Evolutionary conservation across 2,888 invertebrate genomes (phyloP).

Genomic region (Ichneumon xanthorius): DNA sequence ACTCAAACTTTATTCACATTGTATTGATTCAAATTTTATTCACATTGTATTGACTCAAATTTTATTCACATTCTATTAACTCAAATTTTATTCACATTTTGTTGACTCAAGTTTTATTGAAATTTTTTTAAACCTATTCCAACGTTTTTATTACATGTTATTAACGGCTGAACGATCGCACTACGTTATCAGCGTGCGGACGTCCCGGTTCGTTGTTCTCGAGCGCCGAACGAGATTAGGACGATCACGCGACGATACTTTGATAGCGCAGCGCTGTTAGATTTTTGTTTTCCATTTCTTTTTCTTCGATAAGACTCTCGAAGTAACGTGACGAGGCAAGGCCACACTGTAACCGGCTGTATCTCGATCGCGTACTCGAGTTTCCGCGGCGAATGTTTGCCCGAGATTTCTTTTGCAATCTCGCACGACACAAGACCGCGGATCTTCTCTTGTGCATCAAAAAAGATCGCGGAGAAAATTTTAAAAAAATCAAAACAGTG

Average conservation of each 20-base stretch:
- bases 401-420: not conserved
- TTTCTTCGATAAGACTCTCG: conserved; percentile 18
- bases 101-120: too few relatives aligned
- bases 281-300: not conserved
- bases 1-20: too few relatives aligned
- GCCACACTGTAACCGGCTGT: not conserved
- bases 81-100: too few relatives aligned
- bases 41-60: too few relatives aligned
- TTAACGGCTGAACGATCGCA: not conserved
- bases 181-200: conserved; percentile 2
- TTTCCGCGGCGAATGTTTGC: conserved; percentile 16
- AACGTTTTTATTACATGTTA: not conserved
- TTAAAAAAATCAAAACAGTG: not conserved
- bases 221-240: not conserved
- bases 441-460: not conserved
- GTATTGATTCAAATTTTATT: too few relatives aligned
- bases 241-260: conserved; percentile 35
- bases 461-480: not conserved
- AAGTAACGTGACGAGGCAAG: conserved; percentile 23
- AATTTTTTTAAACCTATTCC: not conserved
- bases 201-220: not conserved
- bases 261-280: conserved; percentile 12
- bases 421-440: not conserved
- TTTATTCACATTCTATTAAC: too few relatives aligned
- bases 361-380: not conserved